phyloP scores from a whole-genome alignment of 2,797 vertebrate species.

The Manis crassicaudata region DNA sequence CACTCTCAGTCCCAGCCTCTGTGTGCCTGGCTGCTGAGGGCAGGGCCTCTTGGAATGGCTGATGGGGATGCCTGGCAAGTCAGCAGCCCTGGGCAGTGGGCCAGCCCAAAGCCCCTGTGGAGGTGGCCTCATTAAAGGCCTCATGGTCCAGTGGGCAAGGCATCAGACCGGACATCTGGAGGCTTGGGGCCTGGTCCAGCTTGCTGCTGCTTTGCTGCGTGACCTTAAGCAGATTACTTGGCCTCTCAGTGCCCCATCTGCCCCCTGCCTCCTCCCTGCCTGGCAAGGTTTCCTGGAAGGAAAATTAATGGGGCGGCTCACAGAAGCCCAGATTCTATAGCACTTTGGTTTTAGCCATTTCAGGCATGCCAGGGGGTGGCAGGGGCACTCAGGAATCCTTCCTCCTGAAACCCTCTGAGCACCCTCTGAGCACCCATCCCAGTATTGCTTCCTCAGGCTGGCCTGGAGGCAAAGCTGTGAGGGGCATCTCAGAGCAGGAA shows the following conservation, averaged over 20 bases:
- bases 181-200: constrained; percentile 76
- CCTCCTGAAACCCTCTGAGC: not conserved
- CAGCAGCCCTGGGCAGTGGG: constrained; percentile 68
- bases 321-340: not conserved
- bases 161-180: constrained; percentile 82
- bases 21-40: constrained; percentile 48
- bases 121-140: constrained; percentile 82
- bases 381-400: not conserved
- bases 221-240: constrained; percentile 81
- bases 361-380: not conserved
- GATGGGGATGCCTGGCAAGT: constrained; percentile 80
- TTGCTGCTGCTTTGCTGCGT: constrained; percentile 79
- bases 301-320: constrained; percentile 56
- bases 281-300: constrained; percentile 64
- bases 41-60: constrained; percentile 64
- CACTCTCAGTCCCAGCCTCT: not conserved
- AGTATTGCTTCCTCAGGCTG: not conserved
- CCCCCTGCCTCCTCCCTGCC: constrained; percentile 73
- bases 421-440: not conserved
- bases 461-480: accelerated
- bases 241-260: constrained; percentile 80
- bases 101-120: constrained; percentile 73
- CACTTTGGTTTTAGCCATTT: not conserved
- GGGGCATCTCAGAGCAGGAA: not conserved
- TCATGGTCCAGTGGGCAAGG: constrained; percentile 82